Conservation (phyloP, 2,113 vertebrate genomes). For the Dryoscopus gambensis region DNA sequence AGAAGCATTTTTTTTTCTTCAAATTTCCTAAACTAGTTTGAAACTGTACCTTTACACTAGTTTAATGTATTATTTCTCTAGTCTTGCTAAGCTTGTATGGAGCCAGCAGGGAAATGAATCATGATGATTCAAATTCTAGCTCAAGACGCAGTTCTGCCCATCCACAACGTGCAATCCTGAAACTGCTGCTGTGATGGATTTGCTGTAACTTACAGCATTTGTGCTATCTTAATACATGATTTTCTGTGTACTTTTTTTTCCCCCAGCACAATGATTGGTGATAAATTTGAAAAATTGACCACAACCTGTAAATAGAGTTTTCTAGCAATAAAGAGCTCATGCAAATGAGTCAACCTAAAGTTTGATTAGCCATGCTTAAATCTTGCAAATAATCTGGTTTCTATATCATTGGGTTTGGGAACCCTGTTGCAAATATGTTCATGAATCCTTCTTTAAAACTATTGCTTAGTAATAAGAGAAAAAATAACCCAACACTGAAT, state of each 20-base stretch:
- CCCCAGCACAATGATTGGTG: background rate
- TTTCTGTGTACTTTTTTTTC: background rate
- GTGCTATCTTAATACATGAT: background rate
- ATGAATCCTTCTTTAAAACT: background rate
- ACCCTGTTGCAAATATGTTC: background rate
- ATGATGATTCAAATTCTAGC: background rate
- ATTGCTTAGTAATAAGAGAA: background rate
- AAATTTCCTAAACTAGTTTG: background rate
- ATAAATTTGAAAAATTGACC: background rate
- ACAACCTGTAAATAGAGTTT: background rate
- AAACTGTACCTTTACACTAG: background rate
- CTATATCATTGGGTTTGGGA: background rate
- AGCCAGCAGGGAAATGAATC: background rate
- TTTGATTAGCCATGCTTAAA: background rate
- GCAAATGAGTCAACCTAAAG: background rate
- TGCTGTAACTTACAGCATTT: background rate
- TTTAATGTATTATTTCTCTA: background rate
- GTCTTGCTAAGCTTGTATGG: background rate
- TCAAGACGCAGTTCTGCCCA: background rate
- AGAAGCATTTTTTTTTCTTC: background rate
- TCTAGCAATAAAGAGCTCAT: background rate
- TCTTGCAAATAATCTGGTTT: background rate
- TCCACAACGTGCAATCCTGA: accelerated
- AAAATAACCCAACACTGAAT: background rate
- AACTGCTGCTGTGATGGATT: background rate